Evolutionary conservation across 2,113 vertebrate genomes (phyloP).

Genomic region (Phoxinus phoxinus): DNA sequence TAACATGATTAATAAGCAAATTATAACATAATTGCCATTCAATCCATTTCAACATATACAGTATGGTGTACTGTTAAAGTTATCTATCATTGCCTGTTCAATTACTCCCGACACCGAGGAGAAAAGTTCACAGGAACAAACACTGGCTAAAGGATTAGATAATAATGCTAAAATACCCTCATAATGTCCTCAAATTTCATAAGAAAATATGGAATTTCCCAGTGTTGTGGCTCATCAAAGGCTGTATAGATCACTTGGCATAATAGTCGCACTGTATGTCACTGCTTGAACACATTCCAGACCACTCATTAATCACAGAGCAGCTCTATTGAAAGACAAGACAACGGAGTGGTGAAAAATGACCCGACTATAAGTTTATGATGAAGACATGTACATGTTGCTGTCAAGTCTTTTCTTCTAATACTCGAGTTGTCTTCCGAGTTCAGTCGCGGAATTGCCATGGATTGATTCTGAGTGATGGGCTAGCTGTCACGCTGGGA

Average conservation of each 20-base stretch:
- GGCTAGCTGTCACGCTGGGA: neutral
- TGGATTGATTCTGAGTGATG: conserved; percentile 22
- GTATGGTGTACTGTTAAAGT: neutral
- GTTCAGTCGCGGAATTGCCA: neutral
- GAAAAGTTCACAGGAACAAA: neutral
- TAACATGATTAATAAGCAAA: neutral
- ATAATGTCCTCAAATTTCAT: conserved; percentile 1
- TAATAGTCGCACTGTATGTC: conserved; percentile 24
- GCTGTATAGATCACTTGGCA: neutral
- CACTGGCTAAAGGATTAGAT: conserved; percentile 7
- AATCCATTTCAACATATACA: neutral
- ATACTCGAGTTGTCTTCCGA: conserved; percentile 15
- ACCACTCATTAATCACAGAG: conserved; percentile 47
- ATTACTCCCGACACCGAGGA: neutral
- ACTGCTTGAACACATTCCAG: conserved; percentile 3
- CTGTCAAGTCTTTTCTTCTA: conserved; percentile 13
- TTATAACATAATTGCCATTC: neutral
- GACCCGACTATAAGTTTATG: conserved; percentile 1
- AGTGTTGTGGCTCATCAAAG: conserved; percentile 1
- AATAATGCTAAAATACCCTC: conserved; percentile 11
- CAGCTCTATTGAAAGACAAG: conserved; percentile 23
- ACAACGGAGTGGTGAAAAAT: conserved; percentile 19
- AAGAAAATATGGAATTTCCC: conserved; percentile 18
- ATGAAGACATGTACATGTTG: conserved; percentile 30
- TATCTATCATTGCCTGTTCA: conserved; percentile 7